Evolutionary conservation across 2,797 vertebrate genomes (phyloP), one percentile per base, ranked within the genome.

Genomic region (Gobionotothen gibberifrons): DNA sequence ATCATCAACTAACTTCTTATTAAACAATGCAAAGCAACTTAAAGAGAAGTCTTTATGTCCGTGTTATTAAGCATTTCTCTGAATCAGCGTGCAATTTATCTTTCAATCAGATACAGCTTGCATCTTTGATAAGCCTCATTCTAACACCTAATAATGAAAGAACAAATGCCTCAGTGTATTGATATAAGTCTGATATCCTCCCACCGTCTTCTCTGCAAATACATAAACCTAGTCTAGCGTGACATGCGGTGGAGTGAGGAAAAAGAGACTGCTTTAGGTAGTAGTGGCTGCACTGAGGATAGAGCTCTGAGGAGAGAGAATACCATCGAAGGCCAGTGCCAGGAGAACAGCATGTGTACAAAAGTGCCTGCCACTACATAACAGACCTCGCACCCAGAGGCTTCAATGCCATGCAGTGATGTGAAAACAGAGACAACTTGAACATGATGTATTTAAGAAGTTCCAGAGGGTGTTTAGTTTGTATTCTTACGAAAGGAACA

Each of bases 1-100:
- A 76, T 85, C 72, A 84, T 62, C 13, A 57, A 14, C 51, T 19
- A 8, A 36, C 11, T 69, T 47, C 13, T 55, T 48, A 74, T 61
- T 80, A 36, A 36, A 69, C 56, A 61, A 46, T 63, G 47, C 68
- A 67, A 81, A 82, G 55, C 44, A 64, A 74, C 52, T 69, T 73
- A 44, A 68, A 47, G 21, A 72, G 14, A 21, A 60, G 40, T 56
- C 29, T 48, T 66, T 75, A 47, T 51, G 58, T 66, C 46, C 29
- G 29, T 46, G 26, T 59, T 54, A n/a, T 67, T 52, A 46, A 52
- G 46, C 11, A 59, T 72, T 63, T 53, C 17, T 67, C 57, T 66
- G 48, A 71, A 63, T 73, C 26, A 9, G 42, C 74, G 64, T 16
- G 60, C 55, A 60, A 29, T 15, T 51, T 66, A 58, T 74, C 53